Evolutionary conservation across 2,113 vertebrate species (phyloP).

Genomic region (Mustela lutreola): DNA sequence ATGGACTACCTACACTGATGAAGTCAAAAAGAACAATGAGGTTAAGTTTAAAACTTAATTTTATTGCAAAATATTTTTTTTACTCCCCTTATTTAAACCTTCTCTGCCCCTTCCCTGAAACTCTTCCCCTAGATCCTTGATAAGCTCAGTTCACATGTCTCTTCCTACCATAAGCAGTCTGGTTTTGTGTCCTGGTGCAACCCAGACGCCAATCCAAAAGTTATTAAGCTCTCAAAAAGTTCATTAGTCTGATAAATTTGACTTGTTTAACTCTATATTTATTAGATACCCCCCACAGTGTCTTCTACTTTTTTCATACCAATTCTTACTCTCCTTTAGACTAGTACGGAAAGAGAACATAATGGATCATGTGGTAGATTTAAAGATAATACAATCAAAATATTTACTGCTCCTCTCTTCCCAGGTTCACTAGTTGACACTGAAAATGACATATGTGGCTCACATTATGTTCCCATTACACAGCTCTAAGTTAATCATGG

Average conservation of each 20-base stretch:
- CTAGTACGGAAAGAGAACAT: neutral
- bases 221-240: conserved; percentile 10
- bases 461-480: neutral
- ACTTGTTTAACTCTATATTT: conserved; percentile 9
- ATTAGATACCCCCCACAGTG: neutral
- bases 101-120: neutral
- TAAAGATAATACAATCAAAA: conserved; percentile 17
- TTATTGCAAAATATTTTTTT: neutral
- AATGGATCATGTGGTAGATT: neutral
- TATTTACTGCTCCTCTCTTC: neutral
- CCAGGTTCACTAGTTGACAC: neutral
- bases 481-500: neutral
- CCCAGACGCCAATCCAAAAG: conserved; percentile 8
- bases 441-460: conserved; percentile 6
- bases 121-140: neutral
- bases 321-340: neutral
- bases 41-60: conserved; percentile 41
- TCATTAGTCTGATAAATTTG: conserved; percentile 8
- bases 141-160: neutral
- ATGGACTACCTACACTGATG: neutral
- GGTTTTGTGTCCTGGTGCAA: neutral
- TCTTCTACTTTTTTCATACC: neutral
- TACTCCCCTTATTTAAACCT: conserved; percentile 8
- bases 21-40: conserved; percentile 10
- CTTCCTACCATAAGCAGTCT: neutral